Base-by-base conservation (phyloP, 2,113 vertebrate species). In the Amia ocellicauda region DNA sequence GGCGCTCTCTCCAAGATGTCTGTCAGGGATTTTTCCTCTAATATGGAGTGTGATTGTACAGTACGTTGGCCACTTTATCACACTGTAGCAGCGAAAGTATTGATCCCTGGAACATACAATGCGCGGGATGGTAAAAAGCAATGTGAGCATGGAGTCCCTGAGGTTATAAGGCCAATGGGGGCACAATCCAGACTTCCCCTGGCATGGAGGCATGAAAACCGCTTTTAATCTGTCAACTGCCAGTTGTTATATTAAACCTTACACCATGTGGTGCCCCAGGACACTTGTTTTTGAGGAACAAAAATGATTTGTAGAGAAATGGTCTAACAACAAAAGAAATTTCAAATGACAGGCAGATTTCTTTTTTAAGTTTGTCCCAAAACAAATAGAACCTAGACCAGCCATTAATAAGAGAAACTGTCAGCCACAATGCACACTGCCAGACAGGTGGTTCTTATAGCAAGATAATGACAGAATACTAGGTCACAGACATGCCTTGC, bases 21-120 rank as follows among this genome's bases (percentile, higher is more conserved):
- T 80, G 70, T 74, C 79, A 79, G 69, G 74, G 69, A 67, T 73
- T 64, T 54, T 62, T 11, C 11, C 77, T 74, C 60, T 57, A 71
- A 76, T 41, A 58, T 62, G 36, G 14, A 71, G 75, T 66, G 59
- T 66, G 80, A 79, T 76, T 80, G 74, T 61, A 70, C 70, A 72
- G 69, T 78, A 75, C 78, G 71, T 74, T 76, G 61, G 41, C 63
- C 57, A 58, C 75, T 63, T 83, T 81, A 81, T 85, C 77, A 59
- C 63, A 59, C 53, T 58, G 64, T 61, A 65, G 72, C 74, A 80
- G 66, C 66, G 65, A 80, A 62, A 67, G 68, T 68, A 47, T 55
- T 42, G 8, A 40, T 76, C 58, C 42, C 54, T 49, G 69, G 64
- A 61, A 73, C 66, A 73, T 75, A 75, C 57, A 75, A 79, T 62